phyloP scores from a whole-genome alignment of 2,888 invertebrate genomes.

The Anarsia innoxiella region DNA sequence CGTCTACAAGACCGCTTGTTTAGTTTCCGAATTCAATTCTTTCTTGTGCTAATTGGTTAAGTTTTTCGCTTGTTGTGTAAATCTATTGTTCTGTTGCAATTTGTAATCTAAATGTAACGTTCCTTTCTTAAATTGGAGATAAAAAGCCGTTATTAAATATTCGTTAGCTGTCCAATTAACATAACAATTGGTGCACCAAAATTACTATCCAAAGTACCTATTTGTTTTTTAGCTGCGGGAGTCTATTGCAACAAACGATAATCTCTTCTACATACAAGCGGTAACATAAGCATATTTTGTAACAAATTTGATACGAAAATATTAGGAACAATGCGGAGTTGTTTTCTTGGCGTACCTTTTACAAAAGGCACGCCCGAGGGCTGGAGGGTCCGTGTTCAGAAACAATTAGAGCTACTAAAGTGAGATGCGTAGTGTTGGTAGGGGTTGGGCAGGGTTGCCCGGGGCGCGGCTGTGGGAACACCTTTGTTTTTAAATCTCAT shows the following conservation, averaged over 20 bases:
- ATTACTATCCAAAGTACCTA: not conserved
- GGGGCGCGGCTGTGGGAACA: conserved; percentile 61
- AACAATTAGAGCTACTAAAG: conserved; percentile 62
- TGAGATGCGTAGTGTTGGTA: conserved; percentile 32
- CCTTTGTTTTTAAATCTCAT: conserved; percentile 48
- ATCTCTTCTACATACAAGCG: conserved; percentile 14
- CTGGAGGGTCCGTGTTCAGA: conserved; percentile 37
- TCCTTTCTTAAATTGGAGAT: no score
- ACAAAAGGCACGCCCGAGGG: conserved; percentile 46
- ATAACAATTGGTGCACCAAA: conserved; percentile 2
- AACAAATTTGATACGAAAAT: conserved; percentile 17
- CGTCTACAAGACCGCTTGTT: conserved; percentile 24
- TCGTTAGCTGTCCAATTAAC: conserved; percentile 11
- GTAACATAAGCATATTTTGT: conserved; percentile 2
- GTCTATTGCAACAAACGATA: conserved; percentile 16
- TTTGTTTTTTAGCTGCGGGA: not conserved
- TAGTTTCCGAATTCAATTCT: conserved; percentile 44
- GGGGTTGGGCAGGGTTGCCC: conserved; percentile 34
- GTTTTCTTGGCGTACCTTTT: conserved; percentile 39
- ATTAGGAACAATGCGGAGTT: conserved; percentile 17
- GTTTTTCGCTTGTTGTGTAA: conserved; percentile 18
- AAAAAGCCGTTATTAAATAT: conserved; percentile 7
- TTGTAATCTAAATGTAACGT: conserved; percentile 5
- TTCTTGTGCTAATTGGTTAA: conserved; percentile 37
- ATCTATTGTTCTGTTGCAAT: conserved; percentile 28